phyloP scores from a whole-genome alignment of 2,888 invertebrate species.

The Lasioglossum leucozonium region DNA sequence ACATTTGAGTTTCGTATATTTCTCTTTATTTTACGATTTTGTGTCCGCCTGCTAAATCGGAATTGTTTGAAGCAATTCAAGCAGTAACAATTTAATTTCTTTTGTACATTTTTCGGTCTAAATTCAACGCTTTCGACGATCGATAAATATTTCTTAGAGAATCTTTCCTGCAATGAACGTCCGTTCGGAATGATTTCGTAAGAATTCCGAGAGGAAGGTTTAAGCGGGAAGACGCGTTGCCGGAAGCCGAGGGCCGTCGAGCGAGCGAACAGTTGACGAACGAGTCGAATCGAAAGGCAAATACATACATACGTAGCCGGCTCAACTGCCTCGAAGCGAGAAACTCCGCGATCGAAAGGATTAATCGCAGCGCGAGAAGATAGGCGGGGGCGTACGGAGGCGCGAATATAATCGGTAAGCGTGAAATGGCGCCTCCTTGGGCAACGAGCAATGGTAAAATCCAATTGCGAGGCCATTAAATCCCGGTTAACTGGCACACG shows the following conservation, averaged over 20 bases:
- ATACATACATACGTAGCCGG: too few species aligned
- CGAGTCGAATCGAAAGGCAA: constrained; percentile 1
- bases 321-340: neutral
- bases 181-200: neutral
- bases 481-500: constrained; percentile 80
- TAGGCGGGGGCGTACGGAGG: constrained; percentile 16
- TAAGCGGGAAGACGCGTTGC: neutral
- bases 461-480: constrained; percentile 84
- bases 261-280: neutral
- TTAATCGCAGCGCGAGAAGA: constrained; percentile 13
- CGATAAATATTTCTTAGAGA: neutral
- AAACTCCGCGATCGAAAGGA: constrained; percentile 29
- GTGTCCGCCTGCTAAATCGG: too few species aligned
- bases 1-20: neutral
- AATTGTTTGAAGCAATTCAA: too few species aligned
- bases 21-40: too few species aligned
- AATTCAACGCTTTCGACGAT: neutral
- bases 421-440: constrained; percentile 81
- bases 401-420: constrained; percentile 78
- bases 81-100: too few species aligned
- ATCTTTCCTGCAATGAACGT: neutral
- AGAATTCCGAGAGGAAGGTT: neutral
- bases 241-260: neutral
- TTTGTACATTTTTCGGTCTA: too few species aligned
- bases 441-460: constrained; percentile 84